A percentile compares a stretch with the other conserved stretches of the same genome.
These are phyloP conservation scores for Oxyruncus cristatus DNA, from an alignment of 2,113 vertebrate genomes.

Conservation along the genomic window DNA sequence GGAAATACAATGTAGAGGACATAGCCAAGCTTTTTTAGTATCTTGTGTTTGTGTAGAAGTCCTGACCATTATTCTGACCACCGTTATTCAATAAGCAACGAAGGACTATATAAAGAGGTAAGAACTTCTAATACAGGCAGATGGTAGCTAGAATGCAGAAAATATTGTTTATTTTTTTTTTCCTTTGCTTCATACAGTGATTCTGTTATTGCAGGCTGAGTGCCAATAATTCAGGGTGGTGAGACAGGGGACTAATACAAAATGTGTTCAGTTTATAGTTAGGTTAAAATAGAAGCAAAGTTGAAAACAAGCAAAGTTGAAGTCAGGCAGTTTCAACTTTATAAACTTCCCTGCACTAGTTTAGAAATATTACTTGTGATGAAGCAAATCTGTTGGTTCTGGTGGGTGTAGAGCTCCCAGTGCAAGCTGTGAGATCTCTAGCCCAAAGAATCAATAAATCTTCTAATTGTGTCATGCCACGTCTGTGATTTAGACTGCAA, in stretches of 20 bases:
- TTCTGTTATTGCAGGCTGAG: background rate
- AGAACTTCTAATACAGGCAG: constrained; percentile 5
- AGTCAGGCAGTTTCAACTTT: constrained; percentile 62
- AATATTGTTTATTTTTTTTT: constrained; percentile 21
- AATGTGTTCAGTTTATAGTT: constrained; percentile 41
- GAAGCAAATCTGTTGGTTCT: constrained; percentile 66
- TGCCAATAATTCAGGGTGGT: constrained; percentile 35
- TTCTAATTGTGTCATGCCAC: constrained; percentile 73
- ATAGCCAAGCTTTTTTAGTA: background rate
- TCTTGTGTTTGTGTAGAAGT: background rate
- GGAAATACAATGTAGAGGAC: background rate
- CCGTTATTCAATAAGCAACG: background rate
- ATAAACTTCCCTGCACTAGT: constrained; percentile 43
- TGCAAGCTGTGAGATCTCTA: constrained; percentile 72
- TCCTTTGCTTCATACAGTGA: constrained; percentile 3
- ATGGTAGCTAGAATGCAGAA: constrained; percentile 30
- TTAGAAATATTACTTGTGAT: constrained; percentile 54
- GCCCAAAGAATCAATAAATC: constrained; percentile 77
- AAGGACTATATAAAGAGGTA: background rate
- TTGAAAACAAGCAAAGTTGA: constrained; percentile 65
- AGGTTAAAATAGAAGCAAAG: constrained; percentile 65
- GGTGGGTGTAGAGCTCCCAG: constrained; percentile 64
- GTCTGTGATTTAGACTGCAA: constrained; percentile 65
- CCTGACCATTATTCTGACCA: background rate
- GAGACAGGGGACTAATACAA: constrained; percentile 53